Base-by-base conservation (phyloP, 2,797 vertebrate species). In the Ispidina lecontei region DNA sequence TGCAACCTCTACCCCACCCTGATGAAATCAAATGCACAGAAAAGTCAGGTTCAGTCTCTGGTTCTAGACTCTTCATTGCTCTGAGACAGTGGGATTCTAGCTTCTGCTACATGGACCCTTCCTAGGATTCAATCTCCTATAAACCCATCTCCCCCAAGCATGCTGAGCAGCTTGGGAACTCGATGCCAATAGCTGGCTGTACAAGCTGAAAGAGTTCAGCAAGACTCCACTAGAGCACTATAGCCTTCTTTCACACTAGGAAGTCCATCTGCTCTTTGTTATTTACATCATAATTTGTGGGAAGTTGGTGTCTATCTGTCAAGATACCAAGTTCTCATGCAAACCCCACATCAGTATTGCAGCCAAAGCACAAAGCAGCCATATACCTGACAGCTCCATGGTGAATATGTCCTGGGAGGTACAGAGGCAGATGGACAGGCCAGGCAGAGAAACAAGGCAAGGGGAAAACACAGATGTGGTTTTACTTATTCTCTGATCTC, bases 381-480 rank as follows among this genome's bases (percentile, higher is more conserved):
- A 5, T 4, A 14, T 4, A 41, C 6, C 21, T 2, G 1, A 29
- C 47, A 63, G 13, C 20, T 39, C 72, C 52, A 33, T 0, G 3
- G 33, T 8, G 29, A 46, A 12, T 51, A 71, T 0, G 1, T 35
- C 46, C 41, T 23, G 39, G 29, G 60, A 86, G 41, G 8, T 15
- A 4, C 44, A 58, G 47, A 41, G 22, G 43, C 7, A 7, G 51
- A 63, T 16, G 39, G 47, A 44, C 46, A 55, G 21, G 26, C 10
- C 80, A 55, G 23, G 47, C 37, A 87, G 33, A 46, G 37, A 68
- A 84, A 44, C n/a, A 47, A 0, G 0, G 58, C 37, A 54, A 85
- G 51, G 20, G 22, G 35, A 73, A 69, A 71, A 41, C 54, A 71
- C 29, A 65, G 63, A 10, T 21, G 14, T 21, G 25, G 65, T 67